Base-by-base conservation (phyloP, 2,113 vertebrate genomes). In the Myrmecobius fasciatus region DNA sequence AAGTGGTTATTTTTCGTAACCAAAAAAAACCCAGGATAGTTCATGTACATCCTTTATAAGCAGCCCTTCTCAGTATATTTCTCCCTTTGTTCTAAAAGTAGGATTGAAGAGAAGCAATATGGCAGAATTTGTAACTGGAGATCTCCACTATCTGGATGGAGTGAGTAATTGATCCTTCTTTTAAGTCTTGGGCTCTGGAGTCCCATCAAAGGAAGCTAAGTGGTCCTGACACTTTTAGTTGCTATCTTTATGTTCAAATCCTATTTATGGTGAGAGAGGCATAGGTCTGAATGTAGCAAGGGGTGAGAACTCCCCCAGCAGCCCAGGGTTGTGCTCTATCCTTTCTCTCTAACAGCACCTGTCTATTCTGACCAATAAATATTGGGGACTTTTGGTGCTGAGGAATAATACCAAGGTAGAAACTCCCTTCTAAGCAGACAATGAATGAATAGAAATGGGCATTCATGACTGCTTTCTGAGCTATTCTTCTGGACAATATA, bases 401-500 rank as follows among this genome's bases (percentile, higher is more conserved):
- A 25, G 49, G 8, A 20, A 91, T 26, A 2, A n/a, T 12, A 26
- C 56, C 89, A 20, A 95, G 26, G 0, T 47, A 95, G 95, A 96
- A 98, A 46, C 26, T 43, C 22, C 9, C 8, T 36, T 93, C 25
- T 0, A 31, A 91, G 89, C 48, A 91, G 91, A 60, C 12, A 92
- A 92, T 25, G 28, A 96, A 96, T 94, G 88, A 89, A 90, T 2
- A 91, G 95, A 95, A 75, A 90, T n/a, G 51, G 14, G 7, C 0
- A 12, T 96, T 97, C 92, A 17, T 75, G 24, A 95, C 92, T 96
- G 91, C 47, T 96, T 47, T 95, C 93, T 94, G 75, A 48, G 95
- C 90, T 24, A 93, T 96, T 97, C 91, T 97, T 92, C 88, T 91
- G 92, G 92, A 94, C 91, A 96, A 0, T 96, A 90, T 96, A 92